Evolutionary conservation across 2,888 invertebrate genomes (phyloP).

Genomic region (Zaprionus bogoriensis): DNA sequence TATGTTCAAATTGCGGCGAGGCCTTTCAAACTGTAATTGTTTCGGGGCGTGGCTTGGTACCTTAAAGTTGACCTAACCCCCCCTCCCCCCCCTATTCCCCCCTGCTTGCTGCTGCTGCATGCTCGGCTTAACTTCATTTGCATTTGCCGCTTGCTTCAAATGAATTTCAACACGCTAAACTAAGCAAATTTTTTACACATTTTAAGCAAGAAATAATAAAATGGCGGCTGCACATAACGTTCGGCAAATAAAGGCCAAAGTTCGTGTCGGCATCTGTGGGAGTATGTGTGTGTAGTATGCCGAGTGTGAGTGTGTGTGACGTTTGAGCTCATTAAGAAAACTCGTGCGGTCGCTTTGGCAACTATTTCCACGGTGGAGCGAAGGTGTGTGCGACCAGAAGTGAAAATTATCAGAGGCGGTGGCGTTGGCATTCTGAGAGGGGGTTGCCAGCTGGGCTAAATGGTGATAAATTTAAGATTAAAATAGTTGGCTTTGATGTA

Average conservation of each 20-base stretch:
- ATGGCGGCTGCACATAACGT: conserved; percentile 38
- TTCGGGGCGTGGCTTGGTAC: conserved; percentile 28
- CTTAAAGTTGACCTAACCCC: conserved; percentile 24
- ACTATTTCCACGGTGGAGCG: conserved; percentile 48
- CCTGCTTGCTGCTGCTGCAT: no score
- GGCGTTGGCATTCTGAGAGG: background rate
- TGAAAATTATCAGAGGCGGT: conserved; percentile 18
- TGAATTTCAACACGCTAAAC: conserved; percentile 48
- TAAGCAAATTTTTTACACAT: conserved; percentile 53
- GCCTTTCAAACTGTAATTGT: conserved; percentile 68
- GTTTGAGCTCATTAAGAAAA: conserved; percentile 67
- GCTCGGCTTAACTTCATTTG: conserved; percentile 31
- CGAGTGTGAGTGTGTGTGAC: conserved; percentile 28
- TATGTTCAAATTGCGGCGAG: conserved; percentile 56
- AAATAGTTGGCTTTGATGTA: no score
- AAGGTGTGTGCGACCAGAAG: background rate
- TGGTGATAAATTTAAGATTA: background rate
- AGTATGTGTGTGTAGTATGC: conserved; percentile 1
- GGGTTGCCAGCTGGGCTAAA: background rate
- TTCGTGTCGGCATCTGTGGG: conserved; percentile 3
- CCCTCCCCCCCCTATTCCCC: no score
- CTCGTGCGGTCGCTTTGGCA: conserved; percentile 62
- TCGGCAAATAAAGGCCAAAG: conserved; percentile 47
- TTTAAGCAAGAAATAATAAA: conserved; percentile 46
- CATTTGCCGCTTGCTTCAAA: conserved; percentile 31